Evolutionary conservation across 2,113 vertebrate genomes (phyloP), one percentile per base, ranked within the genome.

Genomic region (Gobius niger): DNA sequence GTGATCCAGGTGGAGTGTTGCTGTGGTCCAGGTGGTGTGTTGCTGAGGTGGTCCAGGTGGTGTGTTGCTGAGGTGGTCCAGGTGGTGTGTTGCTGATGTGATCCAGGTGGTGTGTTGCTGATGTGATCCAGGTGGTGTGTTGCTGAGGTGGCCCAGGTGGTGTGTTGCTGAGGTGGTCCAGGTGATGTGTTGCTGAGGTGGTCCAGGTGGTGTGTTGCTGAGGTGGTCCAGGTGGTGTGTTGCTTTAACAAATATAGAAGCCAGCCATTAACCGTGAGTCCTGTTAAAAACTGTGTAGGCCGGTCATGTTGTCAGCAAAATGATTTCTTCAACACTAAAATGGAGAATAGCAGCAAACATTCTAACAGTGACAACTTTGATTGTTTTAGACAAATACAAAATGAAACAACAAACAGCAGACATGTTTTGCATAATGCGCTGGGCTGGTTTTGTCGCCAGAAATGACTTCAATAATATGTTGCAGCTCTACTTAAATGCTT

Each of bases 291-390:
- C 24, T 3, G 24, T 24, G 24, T 24, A 2, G 24, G 24, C 1
- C 24, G 24, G 11, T 57, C 13, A 19, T 14, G 24, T 40, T 40
- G 44, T 34, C 54, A 57, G 12, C 11, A 1, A 1, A 18, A 11
- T 3, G 18, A 13, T 15, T 14, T 72, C 19, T 65, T 75, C 47
- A 76, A 47, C 41, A 24, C n/a, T 42, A 52, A 9, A 57, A 34
- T 34, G 11, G 13, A 34, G 53, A 56, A 13, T 57, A 14, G 24
- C 24, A 40, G 11, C 40, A 57, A 14, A 52, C 50, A 51, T 34
- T 34, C 10, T 34, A 34, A 13, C 24, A 34, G 6, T 57, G 24
- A 57, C 5, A 13, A 40, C 19, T 57, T 14, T 40, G 52, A 54
- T 57, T 57, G 54, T 40, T 40, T 57, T 57, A 2, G 54, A 40